A percentile compares a stretch with the other conserved stretches of the same genome.
phyloP scores from a whole-genome alignment of 1,140 invertebrate genomes.

The Whitmania pigra region DNA sequence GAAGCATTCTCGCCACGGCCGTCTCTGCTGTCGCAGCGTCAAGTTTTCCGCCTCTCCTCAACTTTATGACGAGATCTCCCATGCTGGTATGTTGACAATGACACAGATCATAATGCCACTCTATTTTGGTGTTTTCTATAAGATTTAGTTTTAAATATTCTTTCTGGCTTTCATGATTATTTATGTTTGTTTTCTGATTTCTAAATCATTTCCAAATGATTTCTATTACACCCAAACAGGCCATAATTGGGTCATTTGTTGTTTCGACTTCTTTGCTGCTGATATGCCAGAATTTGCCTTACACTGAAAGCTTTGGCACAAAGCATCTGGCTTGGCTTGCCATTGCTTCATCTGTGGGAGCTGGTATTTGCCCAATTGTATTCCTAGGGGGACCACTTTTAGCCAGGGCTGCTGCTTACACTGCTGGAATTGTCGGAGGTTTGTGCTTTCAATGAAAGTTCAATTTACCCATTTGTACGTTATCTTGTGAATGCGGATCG shows the following conservation, averaged over 20 bases:
- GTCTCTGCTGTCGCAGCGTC: constrained; percentile 65
- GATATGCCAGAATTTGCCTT: constrained; percentile 39
- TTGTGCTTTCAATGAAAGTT: constrained; percentile 10
- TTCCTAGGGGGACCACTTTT: constrained; percentile 78
- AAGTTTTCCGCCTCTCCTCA: constrained; percentile 54
- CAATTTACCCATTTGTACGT: too few relatives aligned
- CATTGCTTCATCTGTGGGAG: constrained; percentile 78
- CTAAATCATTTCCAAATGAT: too few relatives aligned
- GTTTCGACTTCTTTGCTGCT: too few relatives aligned
- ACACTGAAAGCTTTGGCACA: constrained; percentile 60
- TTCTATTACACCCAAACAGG: too few relatives aligned
- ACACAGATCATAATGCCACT: too few relatives aligned
- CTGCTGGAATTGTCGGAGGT: constrained; percentile 82
- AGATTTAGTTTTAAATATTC: background rate
- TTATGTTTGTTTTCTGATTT: too few relatives aligned
- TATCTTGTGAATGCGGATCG: too few relatives aligned
- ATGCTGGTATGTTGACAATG: constrained; percentile 34
- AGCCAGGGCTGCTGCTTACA: constrained; percentile 78
- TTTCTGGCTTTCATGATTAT: too few relatives aligned
- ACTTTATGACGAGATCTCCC: constrained; percentile 37
- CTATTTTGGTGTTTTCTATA: background rate
- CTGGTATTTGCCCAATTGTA: constrained; percentile 76
- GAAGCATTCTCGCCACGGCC: constrained; percentile 67
- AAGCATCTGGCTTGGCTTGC: constrained; percentile 86
- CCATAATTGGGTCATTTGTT: too few relatives aligned